These are phyloP conservation scores for Beris chalybata DNA, from an alignment of 2,888 invertebrate species.

Conservation along the genomic window DNA sequence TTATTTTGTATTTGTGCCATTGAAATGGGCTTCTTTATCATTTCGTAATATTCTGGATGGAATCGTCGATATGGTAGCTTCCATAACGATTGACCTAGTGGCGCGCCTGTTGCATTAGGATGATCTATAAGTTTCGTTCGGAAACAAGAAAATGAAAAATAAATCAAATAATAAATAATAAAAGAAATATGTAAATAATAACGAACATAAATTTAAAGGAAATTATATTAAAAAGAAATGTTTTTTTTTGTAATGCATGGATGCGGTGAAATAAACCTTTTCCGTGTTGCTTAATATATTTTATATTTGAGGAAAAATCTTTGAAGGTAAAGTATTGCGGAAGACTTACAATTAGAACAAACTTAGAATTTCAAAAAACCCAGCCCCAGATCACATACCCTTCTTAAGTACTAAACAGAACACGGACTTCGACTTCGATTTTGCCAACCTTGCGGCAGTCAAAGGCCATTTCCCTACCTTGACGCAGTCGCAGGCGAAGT, in stretches of 20 bases:
- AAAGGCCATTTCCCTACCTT: no score
- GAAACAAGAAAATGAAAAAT: slow-evolving; percentile 25
- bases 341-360: no score
- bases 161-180: slow-evolving; percentile 33
- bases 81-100: slow-evolving; percentile 91
- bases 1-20: slow-evolving; percentile 87
- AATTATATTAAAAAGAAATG: not conserved
- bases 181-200: slow-evolving; percentile 39
- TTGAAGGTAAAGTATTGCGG: no score
- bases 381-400: no score
- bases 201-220: slow-evolving; percentile 30
- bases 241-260: not conserved
- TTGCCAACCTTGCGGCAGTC: no score
- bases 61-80: slow-evolving; percentile 86
- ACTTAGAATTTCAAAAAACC: no score
- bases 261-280: no score
- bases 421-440: no score
- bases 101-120: slow-evolving; percentile 64
- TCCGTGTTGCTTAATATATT: no score
- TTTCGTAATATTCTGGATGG: slow-evolving; percentile 97
- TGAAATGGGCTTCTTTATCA: slow-evolving; percentile 94
- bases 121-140: slow-evolving; percentile 47
- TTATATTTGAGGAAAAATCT: no score
- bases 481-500: no score
- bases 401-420: no score